Conservation (phyloP, 2,888 invertebrate species). For the Trimorus sp. region DNA sequence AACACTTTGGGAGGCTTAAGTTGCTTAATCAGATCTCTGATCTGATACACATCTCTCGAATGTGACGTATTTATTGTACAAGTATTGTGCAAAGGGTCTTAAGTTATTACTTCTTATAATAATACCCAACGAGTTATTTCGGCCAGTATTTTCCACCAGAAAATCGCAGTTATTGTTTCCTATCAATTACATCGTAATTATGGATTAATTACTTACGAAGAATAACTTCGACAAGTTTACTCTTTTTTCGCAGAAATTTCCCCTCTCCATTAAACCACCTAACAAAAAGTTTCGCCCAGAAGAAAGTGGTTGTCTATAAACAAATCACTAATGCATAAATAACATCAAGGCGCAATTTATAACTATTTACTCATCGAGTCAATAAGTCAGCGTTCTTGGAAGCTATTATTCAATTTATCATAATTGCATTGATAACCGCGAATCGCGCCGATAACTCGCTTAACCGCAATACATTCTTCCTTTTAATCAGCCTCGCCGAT, state of each 20-base stretch:
- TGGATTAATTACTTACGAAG: no score
- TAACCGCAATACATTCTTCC: slow-evolving; percentile 23
- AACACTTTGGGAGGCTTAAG: slow-evolving; percentile 23
- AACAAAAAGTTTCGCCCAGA: no score
- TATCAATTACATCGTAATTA: no score
- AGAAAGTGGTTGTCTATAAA: no score
- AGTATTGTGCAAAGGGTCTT: neutral
- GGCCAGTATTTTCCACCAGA: no score
- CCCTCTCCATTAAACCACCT: no score
- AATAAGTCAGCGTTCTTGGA: slow-evolving; percentile 24
- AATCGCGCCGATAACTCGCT: slow-evolving; percentile 28
- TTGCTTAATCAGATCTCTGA: slow-evolving; percentile 9
- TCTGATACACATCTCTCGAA: slow-evolving; percentile 12
- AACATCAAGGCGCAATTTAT: neutral
- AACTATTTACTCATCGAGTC: neutral
- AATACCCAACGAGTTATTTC: no score
- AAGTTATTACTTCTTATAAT: no score
- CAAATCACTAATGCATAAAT: neutral
- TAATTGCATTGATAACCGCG: slow-evolving; percentile 35
- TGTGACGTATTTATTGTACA: neutral
- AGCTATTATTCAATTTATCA: slow-evolving; percentile 39
- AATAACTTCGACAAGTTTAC: no score
- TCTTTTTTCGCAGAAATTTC: no score
- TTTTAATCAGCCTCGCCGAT: slow-evolving; percentile 31
- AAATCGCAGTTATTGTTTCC: no score